phyloP scores from a whole-genome alignment of 2,113 vertebrate species.

The Paratilapia polleni region DNA sequence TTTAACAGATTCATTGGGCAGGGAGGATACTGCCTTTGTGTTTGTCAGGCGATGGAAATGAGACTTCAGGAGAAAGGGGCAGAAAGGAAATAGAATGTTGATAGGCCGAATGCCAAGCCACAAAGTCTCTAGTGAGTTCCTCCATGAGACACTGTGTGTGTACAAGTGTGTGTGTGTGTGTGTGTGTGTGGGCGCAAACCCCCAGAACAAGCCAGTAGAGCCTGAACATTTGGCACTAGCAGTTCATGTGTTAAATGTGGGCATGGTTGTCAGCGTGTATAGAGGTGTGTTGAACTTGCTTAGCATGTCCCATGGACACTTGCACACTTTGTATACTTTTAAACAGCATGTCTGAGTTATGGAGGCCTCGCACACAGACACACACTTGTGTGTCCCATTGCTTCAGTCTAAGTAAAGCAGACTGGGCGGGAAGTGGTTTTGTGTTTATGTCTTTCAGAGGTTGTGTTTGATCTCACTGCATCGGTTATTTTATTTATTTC shows the following conservation, averaged over 20 bases:
- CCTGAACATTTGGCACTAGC: conserved; percentile 73
- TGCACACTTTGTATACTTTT: conserved; percentile 76
- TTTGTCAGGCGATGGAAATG: conserved; percentile 74
- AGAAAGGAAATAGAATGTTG: conserved; percentile 68
- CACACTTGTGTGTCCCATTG: conserved; percentile 14
- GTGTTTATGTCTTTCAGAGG: neutral
- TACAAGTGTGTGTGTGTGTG: conserved; percentile 19
- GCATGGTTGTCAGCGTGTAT: conserved; percentile 76
- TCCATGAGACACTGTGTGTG: conserved; percentile 33
- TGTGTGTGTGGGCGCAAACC: conserved; percentile 37
- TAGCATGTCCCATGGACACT: conserved; percentile 73
- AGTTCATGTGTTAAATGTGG: conserved; percentile 79
- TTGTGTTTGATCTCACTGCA: neutral
- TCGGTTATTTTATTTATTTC: neutral
- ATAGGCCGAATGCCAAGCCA: conserved; percentile 72
- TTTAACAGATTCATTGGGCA: conserved; percentile 55
- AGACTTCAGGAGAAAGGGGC: conserved; percentile 67
- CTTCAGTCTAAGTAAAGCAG: neutral
- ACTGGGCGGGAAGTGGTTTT: neutral
- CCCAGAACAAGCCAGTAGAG: conserved; percentile 69
- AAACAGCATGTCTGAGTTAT: conserved; percentile 60
- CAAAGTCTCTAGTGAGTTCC: conserved; percentile 57
- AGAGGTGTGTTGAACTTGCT: conserved; percentile 75
- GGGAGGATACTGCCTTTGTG: conserved; percentile 51
- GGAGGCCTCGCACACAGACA: conserved; percentile 32